These are phyloP conservation scores for Myanophis thanlyinensis DNA, from an alignment of 2,113 vertebrate genomes.

Conservation along the genomic window DNA sequence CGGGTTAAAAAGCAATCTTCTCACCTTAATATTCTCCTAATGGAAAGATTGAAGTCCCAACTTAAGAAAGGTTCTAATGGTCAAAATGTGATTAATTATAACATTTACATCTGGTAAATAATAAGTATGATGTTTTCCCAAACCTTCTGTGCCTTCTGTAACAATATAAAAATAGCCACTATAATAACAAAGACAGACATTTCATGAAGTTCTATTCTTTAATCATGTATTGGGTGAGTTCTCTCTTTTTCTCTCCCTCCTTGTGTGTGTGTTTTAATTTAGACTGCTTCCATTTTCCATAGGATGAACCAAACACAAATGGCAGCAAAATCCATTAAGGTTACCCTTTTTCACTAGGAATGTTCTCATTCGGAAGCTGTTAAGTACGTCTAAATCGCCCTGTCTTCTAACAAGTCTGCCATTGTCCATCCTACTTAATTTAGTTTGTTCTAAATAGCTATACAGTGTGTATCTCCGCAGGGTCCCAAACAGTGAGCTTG, in stretches of 20 bases:
- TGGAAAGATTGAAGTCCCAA: neutral
- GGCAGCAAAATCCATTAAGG: neutral
- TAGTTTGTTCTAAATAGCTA: neutral
- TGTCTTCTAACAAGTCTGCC: neutral
- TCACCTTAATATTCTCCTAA: neutral
- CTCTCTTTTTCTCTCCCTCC: neutral
- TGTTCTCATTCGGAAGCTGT: neutral
- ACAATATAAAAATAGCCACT: neutral
- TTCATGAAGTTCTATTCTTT: neutral
- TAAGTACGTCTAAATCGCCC: neutral
- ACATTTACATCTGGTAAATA: neutral
- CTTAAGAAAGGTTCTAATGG: neutral
- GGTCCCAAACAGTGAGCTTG: neutral
- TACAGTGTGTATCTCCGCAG: neutral
- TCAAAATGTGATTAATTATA: neutral
- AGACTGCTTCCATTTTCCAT: neutral
- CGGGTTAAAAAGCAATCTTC: neutral
- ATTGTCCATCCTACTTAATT: neutral
- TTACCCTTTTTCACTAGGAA: neutral
- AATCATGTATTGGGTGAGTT: neutral
- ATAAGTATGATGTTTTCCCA: neutral
- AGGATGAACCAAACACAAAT: neutral
- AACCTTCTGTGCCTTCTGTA: neutral
- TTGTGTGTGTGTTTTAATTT: neutral
- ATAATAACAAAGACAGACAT: neutral